Evolutionary conservation across 1,140 invertebrate genomes (phyloP), one percentile per base, ranked within the genome.

Genomic region (Galleria mellonella): DNA sequence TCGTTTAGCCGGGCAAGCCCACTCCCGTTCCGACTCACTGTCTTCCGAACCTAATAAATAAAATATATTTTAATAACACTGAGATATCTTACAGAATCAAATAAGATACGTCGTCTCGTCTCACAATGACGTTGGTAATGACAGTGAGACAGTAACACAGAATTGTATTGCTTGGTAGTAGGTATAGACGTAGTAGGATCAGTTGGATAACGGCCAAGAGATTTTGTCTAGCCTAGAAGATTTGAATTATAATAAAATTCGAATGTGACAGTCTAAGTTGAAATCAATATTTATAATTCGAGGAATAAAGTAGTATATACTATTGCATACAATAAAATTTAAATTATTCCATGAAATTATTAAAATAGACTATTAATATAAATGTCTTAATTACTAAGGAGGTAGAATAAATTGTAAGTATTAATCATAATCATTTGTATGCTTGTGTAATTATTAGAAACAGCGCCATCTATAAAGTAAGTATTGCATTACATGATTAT

Each of bases 1-100:
- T n/a, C 93, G 87, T 71, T 94, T 94, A 32, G 93, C 90, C 23
- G 94, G 93, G 59, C 93, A 94, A 13, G 91, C 91, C 46, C 92
- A 90, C 73, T 94, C 93, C 41, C 93, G 88, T 63, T 94, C 93
- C 32, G 92, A 94, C 52, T 86, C 85, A 60, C 85, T 87, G 66
- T 87, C 85, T 68, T 87, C 85, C 30, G 81, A 84, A 10, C 83
- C 85, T 87, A 66, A 9, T 7, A 23, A 23, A 23, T 23, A 23
- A 51, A 37, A 32, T 10, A 27, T 36, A 13, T 14, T 49, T 62
- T 42, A 56, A 38, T 31, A 28, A 14, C 17, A 37, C 35, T 28
- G 30, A 15, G 23, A 40, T 23, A 6, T 23, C 6, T 6, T 23
- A 23, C 17, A 23, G 17, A 23, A 23, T 23, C 17, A 23, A 23